Evolutionary conservation across 2,797 vertebrate species (phyloP).

Genomic region (Lacerta agilis): DNA sequence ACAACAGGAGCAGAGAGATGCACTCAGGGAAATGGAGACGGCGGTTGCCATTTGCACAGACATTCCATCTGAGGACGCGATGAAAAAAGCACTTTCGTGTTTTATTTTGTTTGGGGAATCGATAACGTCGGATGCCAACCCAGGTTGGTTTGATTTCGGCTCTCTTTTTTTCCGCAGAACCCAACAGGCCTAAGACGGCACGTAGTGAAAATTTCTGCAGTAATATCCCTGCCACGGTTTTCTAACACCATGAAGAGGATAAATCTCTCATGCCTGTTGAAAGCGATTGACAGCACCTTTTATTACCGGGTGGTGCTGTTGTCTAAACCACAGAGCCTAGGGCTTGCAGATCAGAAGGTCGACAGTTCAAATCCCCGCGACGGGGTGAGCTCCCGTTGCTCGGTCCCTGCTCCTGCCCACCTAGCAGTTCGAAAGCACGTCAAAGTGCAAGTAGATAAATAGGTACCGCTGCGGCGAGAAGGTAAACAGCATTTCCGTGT

Average conservation of each 20-base stretch:
- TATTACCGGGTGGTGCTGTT: too few species aligned
- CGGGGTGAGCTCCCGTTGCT: too few species aligned
- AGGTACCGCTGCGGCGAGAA: too few species aligned
- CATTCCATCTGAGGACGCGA: slow-evolving; percentile 48
- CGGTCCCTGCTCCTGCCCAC: too few species aligned
- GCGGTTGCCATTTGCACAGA: slow-evolving; percentile 55
- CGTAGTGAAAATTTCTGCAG: slow-evolving; percentile 63
- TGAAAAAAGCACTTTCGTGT: slow-evolving; percentile 37
- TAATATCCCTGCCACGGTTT: slow-evolving; percentile 61
- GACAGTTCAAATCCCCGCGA: too few species aligned
- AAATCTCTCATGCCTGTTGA: slow-evolving; percentile 72
- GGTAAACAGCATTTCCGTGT: too few species aligned
- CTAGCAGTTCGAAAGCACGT: too few species aligned
- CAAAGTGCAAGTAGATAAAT: too few species aligned
- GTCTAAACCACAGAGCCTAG: too few species aligned
- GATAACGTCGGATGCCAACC: slow-evolving; percentile 40
- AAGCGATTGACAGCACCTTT: slow-evolving; percentile 78
- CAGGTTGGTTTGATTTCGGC: slow-evolving; percentile 56
- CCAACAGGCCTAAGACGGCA: slow-evolving; percentile 60
- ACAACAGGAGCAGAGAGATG: not conserved
- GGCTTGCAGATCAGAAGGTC: too few species aligned
- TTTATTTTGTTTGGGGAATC: slow-evolving; percentile 41
- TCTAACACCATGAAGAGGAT: slow-evolving; percentile 66
- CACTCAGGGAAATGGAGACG: not conserved
- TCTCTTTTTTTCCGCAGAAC: slow-evolving; percentile 60